phyloP scores from a whole-genome alignment of 2,797 vertebrate genomes.

The Parauchenoglanis ngamensis region DNA sequence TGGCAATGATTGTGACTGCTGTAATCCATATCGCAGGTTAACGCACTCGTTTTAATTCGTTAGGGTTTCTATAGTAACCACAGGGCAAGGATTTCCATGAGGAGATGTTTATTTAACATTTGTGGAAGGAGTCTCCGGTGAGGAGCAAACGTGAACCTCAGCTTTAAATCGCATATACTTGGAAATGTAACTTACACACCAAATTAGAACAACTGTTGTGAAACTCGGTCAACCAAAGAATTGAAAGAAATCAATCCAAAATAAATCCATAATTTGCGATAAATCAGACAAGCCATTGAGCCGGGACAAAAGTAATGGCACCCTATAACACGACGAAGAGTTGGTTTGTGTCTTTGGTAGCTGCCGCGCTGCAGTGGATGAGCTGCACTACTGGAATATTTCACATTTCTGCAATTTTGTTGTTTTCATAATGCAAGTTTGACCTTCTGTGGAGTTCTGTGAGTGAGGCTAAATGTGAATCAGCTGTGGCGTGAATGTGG shows the following conservation, averaged over 20 bases:
- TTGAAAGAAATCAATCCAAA: neutral
- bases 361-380: neutral
- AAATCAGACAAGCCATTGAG: neutral
- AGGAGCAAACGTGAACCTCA: neutral
- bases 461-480: neutral
- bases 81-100: neutral
- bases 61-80: neutral
- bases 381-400: neutral
- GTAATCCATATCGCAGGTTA: neutral
- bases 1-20: neutral
- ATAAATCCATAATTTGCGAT: neutral
- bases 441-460: neutral
- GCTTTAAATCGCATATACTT: too few species aligned
- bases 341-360: neutral
- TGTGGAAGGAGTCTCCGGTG: neutral
- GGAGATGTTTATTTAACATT: neutral
- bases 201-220: too few species aligned
- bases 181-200: too few species aligned
- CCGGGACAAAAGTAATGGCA: neutral
- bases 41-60: neutral
- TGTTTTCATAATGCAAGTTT: neutral
- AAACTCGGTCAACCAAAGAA: neutral
- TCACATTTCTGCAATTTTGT: neutral
- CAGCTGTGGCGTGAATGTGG: neutral
- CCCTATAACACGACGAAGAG: neutral